These are phyloP conservation scores for Drosophila melanica DNA, from an alignment of 1,140 invertebrate genomes.

Conservation along the genomic window DNA sequence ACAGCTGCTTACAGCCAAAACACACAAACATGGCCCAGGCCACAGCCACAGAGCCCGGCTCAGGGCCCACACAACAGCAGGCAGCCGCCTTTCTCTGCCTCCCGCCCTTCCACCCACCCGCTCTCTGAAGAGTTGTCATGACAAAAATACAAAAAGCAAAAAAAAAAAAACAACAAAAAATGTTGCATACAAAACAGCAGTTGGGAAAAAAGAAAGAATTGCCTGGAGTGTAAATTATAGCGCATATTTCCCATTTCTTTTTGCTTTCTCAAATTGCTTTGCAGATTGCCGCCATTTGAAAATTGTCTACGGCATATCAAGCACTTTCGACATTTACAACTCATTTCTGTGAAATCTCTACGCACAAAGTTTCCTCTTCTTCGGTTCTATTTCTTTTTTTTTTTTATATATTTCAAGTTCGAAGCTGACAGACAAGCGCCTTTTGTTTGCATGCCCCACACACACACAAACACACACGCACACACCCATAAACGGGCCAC, in stretches of 20 bases:
- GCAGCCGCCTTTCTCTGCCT: neutral
- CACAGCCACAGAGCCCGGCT: conserved; percentile 25
- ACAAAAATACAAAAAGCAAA: conserved; percentile 47
- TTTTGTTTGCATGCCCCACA: conserved; percentile 73
- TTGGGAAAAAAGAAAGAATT: conserved; percentile 48
- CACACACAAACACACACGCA: conserved; percentile 34
- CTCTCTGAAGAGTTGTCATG: conserved; percentile 71
- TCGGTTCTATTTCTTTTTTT: conserved; percentile 31
- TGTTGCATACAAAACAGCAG: conserved; percentile 15
- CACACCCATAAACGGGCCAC: conserved; percentile 20
- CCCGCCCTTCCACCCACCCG: neutral
- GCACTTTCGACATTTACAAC: conserved; percentile 81
- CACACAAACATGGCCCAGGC: conserved; percentile 62
- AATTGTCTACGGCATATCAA: conserved; percentile 73
- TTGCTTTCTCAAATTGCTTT: conserved; percentile 70
- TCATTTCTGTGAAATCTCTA: conserved; percentile 75
- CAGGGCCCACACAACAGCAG: conserved; percentile 30
- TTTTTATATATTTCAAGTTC: conserved; percentile 74
- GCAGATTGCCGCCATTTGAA: conserved; percentile 78
- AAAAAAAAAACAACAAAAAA: conserved; percentile 11
- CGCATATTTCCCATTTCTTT: conserved; percentile 76
- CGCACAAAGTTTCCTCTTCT: conserved; percentile 40
- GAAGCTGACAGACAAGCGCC: conserved; percentile 74
- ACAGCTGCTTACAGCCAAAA: conserved; percentile 81
- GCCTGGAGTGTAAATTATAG: conserved; percentile 81